phyloP scores from a whole-genome alignment of 2,797 vertebrate genomes.

The Vireo griseus region DNA sequence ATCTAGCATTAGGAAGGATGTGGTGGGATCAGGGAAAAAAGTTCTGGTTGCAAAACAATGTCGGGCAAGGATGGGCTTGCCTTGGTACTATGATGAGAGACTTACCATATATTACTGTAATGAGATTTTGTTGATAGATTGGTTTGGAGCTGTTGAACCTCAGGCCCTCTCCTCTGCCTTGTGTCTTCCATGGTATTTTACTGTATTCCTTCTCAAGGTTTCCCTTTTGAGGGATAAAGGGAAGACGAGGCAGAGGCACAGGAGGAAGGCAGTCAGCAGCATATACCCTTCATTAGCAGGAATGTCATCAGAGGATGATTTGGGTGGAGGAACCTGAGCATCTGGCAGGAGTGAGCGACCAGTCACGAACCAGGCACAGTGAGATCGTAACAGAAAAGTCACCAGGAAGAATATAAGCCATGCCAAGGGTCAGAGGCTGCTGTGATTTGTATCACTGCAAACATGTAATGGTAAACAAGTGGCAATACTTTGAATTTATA shows the following conservation, averaged over 20 bases:
- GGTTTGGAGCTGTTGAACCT: constrained; percentile 17
- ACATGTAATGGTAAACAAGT: neutral
- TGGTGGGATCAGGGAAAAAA: neutral
- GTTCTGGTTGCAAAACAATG: neutral
- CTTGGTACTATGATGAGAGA: neutral
- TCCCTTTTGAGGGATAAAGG: neutral
- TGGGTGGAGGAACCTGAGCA: neutral
- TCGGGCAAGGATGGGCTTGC: constrained; percentile 50
- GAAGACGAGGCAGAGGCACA: neutral
- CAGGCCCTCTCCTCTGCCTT: neutral
- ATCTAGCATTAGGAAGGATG: neutral
- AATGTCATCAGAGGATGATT: neutral
- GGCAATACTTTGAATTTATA: neutral
- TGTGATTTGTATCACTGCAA: neutral
- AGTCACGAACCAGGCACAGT: neutral
- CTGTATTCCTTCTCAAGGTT: neutral
- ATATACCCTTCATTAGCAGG: neutral
- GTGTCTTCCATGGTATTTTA: neutral
- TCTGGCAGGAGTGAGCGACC: neutral
- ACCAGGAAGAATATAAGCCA: neutral
- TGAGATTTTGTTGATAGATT: constrained; percentile 63
- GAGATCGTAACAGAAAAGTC: fast-evolving
- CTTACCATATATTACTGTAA: neutral
- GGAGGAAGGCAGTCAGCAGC: neutral
- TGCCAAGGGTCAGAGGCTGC: neutral